These are phyloP conservation scores for Holocentrus rufus DNA, from an alignment of 2,797 vertebrate genomes.

Conservation along the genomic window DNA sequence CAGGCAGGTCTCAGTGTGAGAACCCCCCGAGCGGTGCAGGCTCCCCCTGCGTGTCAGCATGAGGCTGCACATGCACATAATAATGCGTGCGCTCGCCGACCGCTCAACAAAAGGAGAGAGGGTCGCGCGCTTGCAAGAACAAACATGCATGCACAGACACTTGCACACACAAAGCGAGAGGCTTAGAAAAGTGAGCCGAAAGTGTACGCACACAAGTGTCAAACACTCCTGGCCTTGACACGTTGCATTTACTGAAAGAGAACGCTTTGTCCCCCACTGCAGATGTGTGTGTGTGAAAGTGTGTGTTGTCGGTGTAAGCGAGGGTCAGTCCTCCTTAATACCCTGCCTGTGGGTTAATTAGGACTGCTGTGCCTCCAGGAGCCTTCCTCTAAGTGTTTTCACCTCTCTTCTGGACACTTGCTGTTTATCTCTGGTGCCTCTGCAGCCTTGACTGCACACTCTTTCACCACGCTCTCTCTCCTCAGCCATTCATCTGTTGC, in stretches of 20 bases:
- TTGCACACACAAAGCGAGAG: background rate
- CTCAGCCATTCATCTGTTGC: conserved; percentile 20
- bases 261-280: conserved; percentile 14
- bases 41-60: conserved; percentile 64
- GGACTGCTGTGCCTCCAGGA: conserved; percentile 5
- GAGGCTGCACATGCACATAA: conserved; percentile 43
- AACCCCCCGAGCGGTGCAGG: conserved; percentile 61
- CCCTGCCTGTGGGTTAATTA: conserved; percentile 26
- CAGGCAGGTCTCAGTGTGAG: conserved; percentile 73
- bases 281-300: conserved; percentile 16
- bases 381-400: conserved; percentile 30
- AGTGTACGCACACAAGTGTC: background rate
- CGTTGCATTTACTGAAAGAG: conserved; percentile 31
- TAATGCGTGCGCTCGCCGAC: conserved; percentile 5
- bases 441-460: background rate
- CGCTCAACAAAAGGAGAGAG: conserved; percentile 22
- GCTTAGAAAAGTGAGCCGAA: too few species aligned
- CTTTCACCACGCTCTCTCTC: conserved; percentile 4
- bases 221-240: conserved; percentile 36
- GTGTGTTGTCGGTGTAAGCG: background rate
- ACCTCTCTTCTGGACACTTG: conserved; percentile 33
- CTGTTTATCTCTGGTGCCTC: conserved; percentile 10
- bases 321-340: conserved; percentile 11
- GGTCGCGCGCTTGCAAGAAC: conserved; percentile 19
- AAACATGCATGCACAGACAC: conserved; percentile 30